Base-by-base conservation (phyloP, 2,888 invertebrate species). In the Acanthosoma haemorrhoidale region DNA sequence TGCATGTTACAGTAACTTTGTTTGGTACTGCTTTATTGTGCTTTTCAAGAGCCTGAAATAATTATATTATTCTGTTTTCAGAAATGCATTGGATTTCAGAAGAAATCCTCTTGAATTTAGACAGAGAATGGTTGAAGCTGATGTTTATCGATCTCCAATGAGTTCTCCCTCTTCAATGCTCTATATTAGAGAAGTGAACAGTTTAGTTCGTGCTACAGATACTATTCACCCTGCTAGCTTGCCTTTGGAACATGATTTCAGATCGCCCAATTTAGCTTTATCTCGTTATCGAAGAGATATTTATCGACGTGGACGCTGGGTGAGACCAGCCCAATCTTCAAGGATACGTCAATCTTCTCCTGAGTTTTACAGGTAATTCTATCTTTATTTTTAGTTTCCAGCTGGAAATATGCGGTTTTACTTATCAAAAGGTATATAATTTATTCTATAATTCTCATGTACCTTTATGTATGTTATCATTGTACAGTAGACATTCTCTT, bases 301-400 rank as follows among this genome's bases (percentile, higher is more conserved):
- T 59, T 95, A 95, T 80, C 83, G 85, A 4, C 85, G 87, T 75
- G 88, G 89, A 78, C 80, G 91, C 75, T 91, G 91, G 87, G 90
- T 91, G 4, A 81, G 85, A 66, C 85, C 87, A 4, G 88, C 89
- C 80, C 81, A 87, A 75, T 87, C 87, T 21, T 88, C 89, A 25
- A 83, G 89, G 29, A 88, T 84, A 77, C 83, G 92, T 13, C 89
- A 91, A 76, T 87, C 88, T 77, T 85, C 87, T 29, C 90, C 92
- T 0, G 84, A 86, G 41, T 91, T 88, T 80, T 92, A 88, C 78
- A 86, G 90, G 90, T 91, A 78, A 32, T 31, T 15, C 2, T 5
- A n/a, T n/a, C n/a, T n/a, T n/a, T n/a, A n/a, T n/a, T n/a, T n/a
- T n/a, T n/a, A n/a, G n/a, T n/a, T n/a, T n/a, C n/a, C n/a, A n/a